Conservation (phyloP, 2,888 invertebrate genomes). For the Apeira syringaria region DNA sequence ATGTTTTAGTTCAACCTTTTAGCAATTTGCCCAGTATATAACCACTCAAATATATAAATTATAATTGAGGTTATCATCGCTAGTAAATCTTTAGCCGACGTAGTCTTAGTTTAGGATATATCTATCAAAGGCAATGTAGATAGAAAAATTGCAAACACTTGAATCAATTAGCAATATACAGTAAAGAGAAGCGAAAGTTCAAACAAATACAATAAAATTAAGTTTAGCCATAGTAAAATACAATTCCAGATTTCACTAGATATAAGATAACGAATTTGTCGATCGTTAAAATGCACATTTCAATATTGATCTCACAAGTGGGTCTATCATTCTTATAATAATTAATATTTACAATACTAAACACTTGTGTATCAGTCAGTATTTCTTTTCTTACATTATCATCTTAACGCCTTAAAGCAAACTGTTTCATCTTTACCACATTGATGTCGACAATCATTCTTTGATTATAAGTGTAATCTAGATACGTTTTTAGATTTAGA, state of each 20-base stretch:
- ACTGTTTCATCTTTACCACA: conserved; percentile 18
- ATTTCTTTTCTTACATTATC: conserved; percentile 40
- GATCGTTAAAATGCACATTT: conserved; percentile 47
- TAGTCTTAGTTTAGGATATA: conserved; percentile 59
- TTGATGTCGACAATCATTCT: conserved; percentile 30
- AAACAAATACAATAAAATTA: conserved; percentile 36
- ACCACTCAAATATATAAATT: conserved; percentile 2
- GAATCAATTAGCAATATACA: conserved; percentile 53
- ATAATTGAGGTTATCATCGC: conserved; percentile 19
- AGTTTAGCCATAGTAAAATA: conserved; percentile 42
- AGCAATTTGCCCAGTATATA: conserved; percentile 7
- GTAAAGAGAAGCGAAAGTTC: conserved; percentile 39
- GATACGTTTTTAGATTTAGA: conserved; percentile 26
- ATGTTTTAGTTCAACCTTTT: conserved; percentile 1
- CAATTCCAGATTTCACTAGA: conserved; percentile 57
- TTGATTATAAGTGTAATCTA: conserved; percentile 17
- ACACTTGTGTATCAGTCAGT: conserved; percentile 79
- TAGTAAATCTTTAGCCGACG: conserved; percentile 37
- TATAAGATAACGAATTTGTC: conserved; percentile 40
- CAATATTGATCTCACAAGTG: conserved; percentile 63
- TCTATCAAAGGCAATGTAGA: conserved; percentile 69
- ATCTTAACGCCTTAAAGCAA: conserved; percentile 32
- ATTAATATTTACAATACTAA: conserved; percentile 78
- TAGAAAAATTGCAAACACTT: conserved; percentile 61
- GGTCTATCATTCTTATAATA: conserved; percentile 57